Evolutionary conservation across 2,797 vertebrate genomes (phyloP).

Genomic region (Phrynocephalus vlangalii): DNA sequence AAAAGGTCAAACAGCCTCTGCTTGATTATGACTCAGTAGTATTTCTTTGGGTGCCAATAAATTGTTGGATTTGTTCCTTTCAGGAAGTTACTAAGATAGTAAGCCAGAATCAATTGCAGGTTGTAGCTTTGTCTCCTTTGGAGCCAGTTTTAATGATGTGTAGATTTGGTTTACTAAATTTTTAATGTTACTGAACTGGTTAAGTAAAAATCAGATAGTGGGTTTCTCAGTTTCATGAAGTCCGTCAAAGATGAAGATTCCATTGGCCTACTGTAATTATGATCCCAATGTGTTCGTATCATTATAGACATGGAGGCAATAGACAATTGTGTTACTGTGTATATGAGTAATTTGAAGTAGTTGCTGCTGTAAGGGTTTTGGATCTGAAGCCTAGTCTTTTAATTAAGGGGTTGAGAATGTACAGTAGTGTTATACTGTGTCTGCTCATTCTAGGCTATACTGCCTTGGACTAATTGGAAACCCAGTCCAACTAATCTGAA

Average conservation of each 20-base stretch:
- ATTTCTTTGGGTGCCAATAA: background rate
- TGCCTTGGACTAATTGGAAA: background rate
- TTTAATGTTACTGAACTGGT: background rate
- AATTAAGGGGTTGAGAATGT: background rate
- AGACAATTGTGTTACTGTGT: background rate
- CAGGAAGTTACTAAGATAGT: conserved; percentile 10
- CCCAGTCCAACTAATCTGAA: background rate
- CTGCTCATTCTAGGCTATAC: background rate
- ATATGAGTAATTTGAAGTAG: background rate
- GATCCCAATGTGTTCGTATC: background rate
- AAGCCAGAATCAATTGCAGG: background rate
- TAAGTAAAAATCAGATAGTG: background rate
- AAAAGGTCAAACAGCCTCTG: background rate
- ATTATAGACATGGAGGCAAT: background rate
- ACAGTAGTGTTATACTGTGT: background rate
- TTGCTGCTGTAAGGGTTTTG: background rate
- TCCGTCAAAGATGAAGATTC: background rate
- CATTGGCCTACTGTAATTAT: background rate
- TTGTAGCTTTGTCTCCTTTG: background rate
- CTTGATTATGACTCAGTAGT: background rate
- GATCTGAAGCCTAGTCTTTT: background rate
- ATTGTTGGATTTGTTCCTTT: conserved; percentile 23
- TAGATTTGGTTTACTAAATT: background rate
- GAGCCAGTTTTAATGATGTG: background rate
- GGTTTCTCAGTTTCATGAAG: background rate